Evolutionary conservation across 2,113 vertebrate genomes (phyloP).

Genomic region (Heterotis niloticus): DNA sequence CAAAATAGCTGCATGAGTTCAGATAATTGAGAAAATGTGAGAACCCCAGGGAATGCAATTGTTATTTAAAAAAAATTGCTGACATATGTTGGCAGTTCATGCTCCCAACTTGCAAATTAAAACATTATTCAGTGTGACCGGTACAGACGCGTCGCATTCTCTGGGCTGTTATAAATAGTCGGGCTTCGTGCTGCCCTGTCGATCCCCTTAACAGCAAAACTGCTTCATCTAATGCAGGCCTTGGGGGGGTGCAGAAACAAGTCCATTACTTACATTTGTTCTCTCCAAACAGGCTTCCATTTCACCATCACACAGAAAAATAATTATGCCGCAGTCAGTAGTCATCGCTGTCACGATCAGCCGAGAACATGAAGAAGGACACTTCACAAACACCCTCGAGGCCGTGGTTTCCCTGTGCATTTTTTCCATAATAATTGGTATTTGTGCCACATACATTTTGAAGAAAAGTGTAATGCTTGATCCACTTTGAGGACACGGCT

Average conservation of each 20-base stretch:
- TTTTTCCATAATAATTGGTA: background rate
- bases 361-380: background rate
- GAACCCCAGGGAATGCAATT: background rate
- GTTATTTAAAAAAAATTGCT: background rate
- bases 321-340: conserved; percentile 3
- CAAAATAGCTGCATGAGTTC: too few species aligned
- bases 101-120: background rate
- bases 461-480: background rate
- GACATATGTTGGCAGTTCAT: background rate
- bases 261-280: conserved; percentile 16
- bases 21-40: background rate
- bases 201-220: conserved; percentile 26
- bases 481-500: background rate
- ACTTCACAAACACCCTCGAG: background rate
- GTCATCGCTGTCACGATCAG: background rate
- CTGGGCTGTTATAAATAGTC: conserved; percentile 44
- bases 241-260: background rate
- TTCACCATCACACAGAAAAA: background rate
- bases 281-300: background rate
- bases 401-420: background rate
- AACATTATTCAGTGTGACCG: conserved; percentile 41
- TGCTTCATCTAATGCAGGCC: conserved; percentile 12
- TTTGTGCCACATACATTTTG: background rate
- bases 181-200: conserved; percentile 34
- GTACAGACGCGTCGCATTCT: conserved; percentile 34